These are phyloP conservation scores for Orthosia gothica DNA, from an alignment of 2,888 invertebrate species.

Conservation along the genomic window DNA sequence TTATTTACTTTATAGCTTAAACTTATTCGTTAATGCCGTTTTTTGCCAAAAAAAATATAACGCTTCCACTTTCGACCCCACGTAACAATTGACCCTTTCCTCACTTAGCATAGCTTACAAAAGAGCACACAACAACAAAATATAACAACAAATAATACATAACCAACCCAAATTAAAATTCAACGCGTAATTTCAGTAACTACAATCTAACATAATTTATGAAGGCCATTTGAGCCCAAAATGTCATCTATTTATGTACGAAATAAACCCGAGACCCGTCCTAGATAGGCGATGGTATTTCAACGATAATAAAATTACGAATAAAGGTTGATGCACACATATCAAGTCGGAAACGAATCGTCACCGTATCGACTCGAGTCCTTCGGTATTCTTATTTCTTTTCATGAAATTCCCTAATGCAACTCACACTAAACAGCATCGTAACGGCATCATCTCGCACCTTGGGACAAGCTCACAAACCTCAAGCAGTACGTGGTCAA, in stretches of 20 bases:
- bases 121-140: conserved; percentile 22
- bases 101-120: background rate
- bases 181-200: conserved; percentile 50
- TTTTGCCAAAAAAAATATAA: background rate
- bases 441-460: too few relatives aligned
- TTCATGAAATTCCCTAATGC: too few relatives aligned
- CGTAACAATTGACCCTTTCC: background rate
- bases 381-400: too few relatives aligned
- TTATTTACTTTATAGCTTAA: too few relatives aligned
- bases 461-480: too few relatives aligned
- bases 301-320: conserved; percentile 43
- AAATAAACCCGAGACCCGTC: conserved; percentile 44
- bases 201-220: conserved; percentile 57
- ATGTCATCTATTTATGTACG: conserved; percentile 53
- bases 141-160: conserved; percentile 13
- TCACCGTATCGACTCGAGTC: too few relatives aligned
- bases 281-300: conserved; percentile 50
- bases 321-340: background rate
- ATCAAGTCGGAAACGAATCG: too few relatives aligned
- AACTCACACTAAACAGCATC: too few relatives aligned
- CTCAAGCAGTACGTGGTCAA: too few relatives aligned
- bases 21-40: too few relatives aligned
- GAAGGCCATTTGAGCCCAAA: conserved; percentile 54
- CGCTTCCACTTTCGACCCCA: background rate
- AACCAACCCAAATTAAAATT: conserved; percentile 56